phyloP scores from a whole-genome alignment of 2,888 invertebrate genomes.

The Tetrapedia diversipes region DNA sequence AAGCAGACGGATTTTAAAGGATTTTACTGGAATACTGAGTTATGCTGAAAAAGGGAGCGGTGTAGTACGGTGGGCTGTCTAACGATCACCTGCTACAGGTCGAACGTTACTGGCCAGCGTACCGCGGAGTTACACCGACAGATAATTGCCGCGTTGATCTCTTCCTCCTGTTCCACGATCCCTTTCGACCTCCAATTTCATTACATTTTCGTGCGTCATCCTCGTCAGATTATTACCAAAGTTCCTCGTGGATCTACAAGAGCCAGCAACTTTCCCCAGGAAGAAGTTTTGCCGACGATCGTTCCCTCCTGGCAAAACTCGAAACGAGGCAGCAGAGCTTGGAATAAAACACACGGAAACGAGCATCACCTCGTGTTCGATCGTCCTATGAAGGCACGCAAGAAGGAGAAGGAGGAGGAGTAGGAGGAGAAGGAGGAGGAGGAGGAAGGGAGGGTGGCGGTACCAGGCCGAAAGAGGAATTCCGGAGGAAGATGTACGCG shows the following conservation, averaged over 20 bases:
- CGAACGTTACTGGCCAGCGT: too few relatives aligned
- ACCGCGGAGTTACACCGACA: too few relatives aligned
- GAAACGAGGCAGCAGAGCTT: not conserved
- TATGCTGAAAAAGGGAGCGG: too few relatives aligned
- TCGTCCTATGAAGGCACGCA: conserved; percentile 1
- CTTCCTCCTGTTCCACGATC: too few relatives aligned
- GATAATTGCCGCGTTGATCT: not conserved
- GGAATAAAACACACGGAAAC: conserved; percentile 14
- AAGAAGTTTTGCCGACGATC: not conserved
- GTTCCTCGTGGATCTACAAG: not conserved
- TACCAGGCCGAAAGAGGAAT: conserved; percentile 55
- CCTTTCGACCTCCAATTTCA: too few relatives aligned
- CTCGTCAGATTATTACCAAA: not conserved
- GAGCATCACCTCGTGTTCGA: conserved; percentile 22
- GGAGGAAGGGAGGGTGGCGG: conserved; percentile 24
- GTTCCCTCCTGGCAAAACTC: conserved; percentile 7
- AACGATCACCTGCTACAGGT: too few relatives aligned
- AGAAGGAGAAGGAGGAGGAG: too few relatives aligned
- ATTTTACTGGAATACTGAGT: too few relatives aligned
- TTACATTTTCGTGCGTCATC: too few relatives aligned
- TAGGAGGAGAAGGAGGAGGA: too few relatives aligned
- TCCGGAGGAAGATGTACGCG: conserved; percentile 65
- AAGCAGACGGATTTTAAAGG: not conserved
- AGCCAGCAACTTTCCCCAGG: not conserved
- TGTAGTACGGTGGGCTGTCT: too few relatives aligned